Conservation (phyloP, 2,888 invertebrate species). For the Glaucopsyche alexis region DNA sequence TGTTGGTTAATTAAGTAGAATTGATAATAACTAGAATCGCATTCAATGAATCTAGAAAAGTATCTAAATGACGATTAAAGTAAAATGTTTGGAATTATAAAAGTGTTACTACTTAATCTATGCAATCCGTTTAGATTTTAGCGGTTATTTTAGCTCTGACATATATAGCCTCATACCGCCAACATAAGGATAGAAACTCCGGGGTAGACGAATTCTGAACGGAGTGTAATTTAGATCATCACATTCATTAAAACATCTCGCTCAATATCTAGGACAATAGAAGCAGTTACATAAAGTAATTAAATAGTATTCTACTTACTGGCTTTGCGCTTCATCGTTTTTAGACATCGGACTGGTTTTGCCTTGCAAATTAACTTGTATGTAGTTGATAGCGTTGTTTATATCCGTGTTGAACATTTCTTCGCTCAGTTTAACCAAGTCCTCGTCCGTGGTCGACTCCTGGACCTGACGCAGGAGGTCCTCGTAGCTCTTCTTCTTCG, state of each 20-base stretch:
- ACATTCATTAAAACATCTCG: not conserved
- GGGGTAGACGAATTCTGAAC: too few relatives aligned
- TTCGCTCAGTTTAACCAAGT: constrained; percentile 85
- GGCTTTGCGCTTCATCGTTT: constrained; percentile 86
- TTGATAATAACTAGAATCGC: not conserved
- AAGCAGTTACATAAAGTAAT: constrained; percentile 14
- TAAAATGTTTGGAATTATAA: not conserved
- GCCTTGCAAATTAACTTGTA: constrained; percentile 87
- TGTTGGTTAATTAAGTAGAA: not conserved
- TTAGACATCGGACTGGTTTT: constrained; percentile 84
- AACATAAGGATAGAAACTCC: too few relatives aligned
- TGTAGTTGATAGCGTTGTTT: constrained; percentile 86
- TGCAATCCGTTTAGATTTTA: too few relatives aligned
- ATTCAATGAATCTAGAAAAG: not conserved
- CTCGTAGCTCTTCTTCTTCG: constrained; percentile 73
- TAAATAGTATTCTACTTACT: constrained; percentile 47
- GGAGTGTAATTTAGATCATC: not conserved
- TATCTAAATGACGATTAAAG: not conserved
- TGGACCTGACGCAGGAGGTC: constrained; percentile 67
- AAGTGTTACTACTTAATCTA: too few relatives aligned
- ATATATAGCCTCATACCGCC: too few relatives aligned
- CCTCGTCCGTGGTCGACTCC: constrained; percentile 82
- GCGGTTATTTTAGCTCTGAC: too few relatives aligned
- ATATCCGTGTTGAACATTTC: constrained; percentile 85
- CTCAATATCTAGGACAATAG: not conserved